These are phyloP conservation scores for Neodon shergylaensis DNA, from an alignment of 2,113 vertebrate species.

Conservation along the genomic window DNA sequence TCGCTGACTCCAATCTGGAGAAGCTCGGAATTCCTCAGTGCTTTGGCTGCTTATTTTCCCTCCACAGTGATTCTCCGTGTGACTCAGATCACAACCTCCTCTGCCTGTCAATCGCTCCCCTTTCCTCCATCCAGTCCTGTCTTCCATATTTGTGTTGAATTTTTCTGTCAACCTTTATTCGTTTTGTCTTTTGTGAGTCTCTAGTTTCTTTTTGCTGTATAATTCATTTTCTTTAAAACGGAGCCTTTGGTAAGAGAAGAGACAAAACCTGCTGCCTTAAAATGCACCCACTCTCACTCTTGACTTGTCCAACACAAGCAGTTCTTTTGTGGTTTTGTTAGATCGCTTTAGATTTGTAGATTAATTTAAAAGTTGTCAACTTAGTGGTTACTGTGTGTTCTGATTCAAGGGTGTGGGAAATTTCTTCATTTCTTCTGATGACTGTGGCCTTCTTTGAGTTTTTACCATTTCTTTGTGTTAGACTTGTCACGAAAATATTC, in stretches of 20 bases:
- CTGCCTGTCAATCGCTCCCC: neutral
- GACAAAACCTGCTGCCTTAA: neutral
- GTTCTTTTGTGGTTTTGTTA: slow-evolving; percentile 7
- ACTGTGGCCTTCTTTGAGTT: neutral
- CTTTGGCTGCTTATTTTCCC: neutral
- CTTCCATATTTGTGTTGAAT: neutral
- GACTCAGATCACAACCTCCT: neutral
- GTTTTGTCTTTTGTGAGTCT: neutral
- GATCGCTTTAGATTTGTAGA: neutral
- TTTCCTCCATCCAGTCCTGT: neutral
- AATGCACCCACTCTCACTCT: neutral
- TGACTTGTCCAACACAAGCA: neutral
- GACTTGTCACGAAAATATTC: neutral
- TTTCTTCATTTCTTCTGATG: neutral
- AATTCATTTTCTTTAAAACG: slow-evolving; percentile 1
- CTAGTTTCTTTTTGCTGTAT: neutral
- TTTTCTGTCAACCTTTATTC: slow-evolving; percentile 12
- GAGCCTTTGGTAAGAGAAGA: neutral
- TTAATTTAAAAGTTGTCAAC: neutral
- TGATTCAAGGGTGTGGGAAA: neutral
- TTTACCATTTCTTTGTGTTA: neutral
- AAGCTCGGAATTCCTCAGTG: neutral
- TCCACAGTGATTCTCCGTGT: neutral
- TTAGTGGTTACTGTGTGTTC: neutral
- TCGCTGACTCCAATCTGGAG: neutral